Conservation (phyloP, 2,113 vertebrate species). For the Nothobranchius furzeri region DNA sequence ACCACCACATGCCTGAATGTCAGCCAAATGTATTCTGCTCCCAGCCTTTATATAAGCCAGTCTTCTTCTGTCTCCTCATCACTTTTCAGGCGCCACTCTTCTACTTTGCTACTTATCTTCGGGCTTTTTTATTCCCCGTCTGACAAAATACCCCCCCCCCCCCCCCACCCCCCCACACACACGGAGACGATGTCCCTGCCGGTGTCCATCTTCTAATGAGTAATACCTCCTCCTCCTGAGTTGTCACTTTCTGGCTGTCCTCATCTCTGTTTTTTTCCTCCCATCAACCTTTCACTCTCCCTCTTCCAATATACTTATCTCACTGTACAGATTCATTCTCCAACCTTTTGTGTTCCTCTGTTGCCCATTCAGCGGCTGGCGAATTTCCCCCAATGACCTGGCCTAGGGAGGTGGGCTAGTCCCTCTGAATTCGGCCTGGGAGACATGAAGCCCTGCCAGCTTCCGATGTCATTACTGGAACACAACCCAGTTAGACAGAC, state of each 20-base stretch:
- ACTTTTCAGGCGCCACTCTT: conserved; percentile 31
- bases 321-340: not conserved
- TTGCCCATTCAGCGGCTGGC: conserved; percentile 31
- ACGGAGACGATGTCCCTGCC: conserved; percentile 26
- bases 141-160: conserved; percentile 18
- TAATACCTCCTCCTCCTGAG: not conserved
- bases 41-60: conserved; percentile 27
- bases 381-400: conserved; percentile 25
- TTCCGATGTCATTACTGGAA: conserved; percentile 69
- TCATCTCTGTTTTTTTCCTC: not conserved
- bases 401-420: conserved; percentile 37
- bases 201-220: conserved; percentile 9
- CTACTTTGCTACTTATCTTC: conserved; percentile 19
- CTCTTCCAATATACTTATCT: conserved; percentile 19
- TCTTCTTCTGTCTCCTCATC: conserved; percentile 40
- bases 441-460: conserved; percentile 65
- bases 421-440: conserved; percentile 56
- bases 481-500: conserved; percentile 49
- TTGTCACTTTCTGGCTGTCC: conserved; percentile 15
- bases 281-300: not conserved
- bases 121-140: conserved; percentile 16
- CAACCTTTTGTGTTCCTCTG: conserved; percentile 15
- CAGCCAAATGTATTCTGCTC: conserved; percentile 51
- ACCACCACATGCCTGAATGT: conserved; percentile 47
- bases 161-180: not conserved